A percentile compares a stretch with the other conserved stretches of the same genome.
These are phyloP conservation scores for Lepisosteus osseus DNA, from an alignment of 2,113 vertebrate species.

Conservation along the genomic window DNA sequence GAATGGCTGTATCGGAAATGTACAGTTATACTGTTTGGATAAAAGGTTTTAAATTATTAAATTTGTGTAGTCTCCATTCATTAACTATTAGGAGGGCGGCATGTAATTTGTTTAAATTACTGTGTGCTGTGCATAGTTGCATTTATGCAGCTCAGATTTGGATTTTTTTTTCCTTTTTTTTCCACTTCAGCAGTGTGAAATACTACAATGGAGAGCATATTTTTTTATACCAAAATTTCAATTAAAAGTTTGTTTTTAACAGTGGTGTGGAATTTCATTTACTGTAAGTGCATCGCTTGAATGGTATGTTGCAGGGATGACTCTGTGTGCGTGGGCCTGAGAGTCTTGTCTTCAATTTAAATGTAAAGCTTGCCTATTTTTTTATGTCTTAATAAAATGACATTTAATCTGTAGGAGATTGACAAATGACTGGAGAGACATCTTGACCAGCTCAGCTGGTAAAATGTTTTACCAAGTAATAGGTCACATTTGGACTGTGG, in stretches of 20 bases:
- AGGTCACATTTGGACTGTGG: too few relatives aligned
- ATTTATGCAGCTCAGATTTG: conserved; percentile 67
- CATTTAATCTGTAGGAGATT: too few relatives aligned
- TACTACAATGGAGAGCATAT: conserved; percentile 85
- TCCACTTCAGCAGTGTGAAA: conserved; percentile 78
- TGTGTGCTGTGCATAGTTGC: conserved; percentile 62
- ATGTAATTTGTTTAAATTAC: conserved; percentile 75
- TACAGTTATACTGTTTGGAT: conserved; percentile 64
- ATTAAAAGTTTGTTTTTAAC: conserved; percentile 89
- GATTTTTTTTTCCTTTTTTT: conserved; percentile 55
- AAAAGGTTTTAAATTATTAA: conserved; percentile 73
- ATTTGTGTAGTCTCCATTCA: conserved; percentile 76
- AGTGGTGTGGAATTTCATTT: conserved; percentile 33
- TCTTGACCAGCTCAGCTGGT: too few relatives aligned
- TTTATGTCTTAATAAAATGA: too few relatives aligned
- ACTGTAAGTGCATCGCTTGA: conserved; percentile 36
- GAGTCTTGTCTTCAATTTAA: too few relatives aligned
- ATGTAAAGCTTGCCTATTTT: too few relatives aligned
- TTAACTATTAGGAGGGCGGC: conserved; percentile 69
- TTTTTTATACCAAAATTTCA: conserved; percentile 97
- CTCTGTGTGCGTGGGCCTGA: not conserved
- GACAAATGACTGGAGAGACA: too few relatives aligned
- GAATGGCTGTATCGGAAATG: conserved; percentile 55
- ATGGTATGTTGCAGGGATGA: conserved; percentile 30
- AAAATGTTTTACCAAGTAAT: too few relatives aligned